phyloP scores from a whole-genome alignment of 2,888 invertebrate genomes.

The Plebejus melissa region DNA sequence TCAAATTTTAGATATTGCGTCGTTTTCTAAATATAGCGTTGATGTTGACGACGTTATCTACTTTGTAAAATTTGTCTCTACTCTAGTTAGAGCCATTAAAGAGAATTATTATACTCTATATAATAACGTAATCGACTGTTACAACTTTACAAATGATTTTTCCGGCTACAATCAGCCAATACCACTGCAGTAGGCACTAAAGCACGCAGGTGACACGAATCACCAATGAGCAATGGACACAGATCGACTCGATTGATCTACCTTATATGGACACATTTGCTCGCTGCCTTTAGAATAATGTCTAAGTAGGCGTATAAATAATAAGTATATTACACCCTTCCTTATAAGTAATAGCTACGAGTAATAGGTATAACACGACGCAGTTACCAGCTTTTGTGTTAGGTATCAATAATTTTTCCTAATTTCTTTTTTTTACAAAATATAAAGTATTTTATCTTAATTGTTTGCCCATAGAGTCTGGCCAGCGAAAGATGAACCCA shows the following conservation, averaged over 20 bases:
- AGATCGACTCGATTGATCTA: conserved; percentile 27
- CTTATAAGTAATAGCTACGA: background rate
- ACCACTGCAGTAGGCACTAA: conserved; percentile 30
- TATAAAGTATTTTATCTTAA: too few species aligned
- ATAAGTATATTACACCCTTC: background rate
- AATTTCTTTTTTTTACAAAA: too few species aligned
- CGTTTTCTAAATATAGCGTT: background rate
- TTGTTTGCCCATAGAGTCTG: too few species aligned
- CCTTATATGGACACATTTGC: conserved; percentile 29
- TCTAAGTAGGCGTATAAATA: conserved; percentile 18
- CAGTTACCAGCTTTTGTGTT: too few species aligned
- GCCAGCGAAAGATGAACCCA: too few species aligned
- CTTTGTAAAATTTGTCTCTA: background rate
- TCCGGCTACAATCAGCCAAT: conserved; percentile 26
- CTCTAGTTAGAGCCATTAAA: background rate
- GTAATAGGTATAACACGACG: background rate
- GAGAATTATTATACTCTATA: background rate
- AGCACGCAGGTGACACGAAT: conserved; percentile 35
- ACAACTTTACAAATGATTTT: conserved; percentile 20
- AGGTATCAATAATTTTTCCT: too few species aligned
- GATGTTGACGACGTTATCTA: background rate
- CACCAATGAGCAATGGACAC: conserved; percentile 38
- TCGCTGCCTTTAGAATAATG: conserved; percentile 1
- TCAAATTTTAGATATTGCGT: background rate
- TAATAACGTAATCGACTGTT: background rate